Percentiles rank a stretch among this genome's conserved stretches.
These are phyloP conservation scores for Phortica magna DNA, from an alignment of 2,888 invertebrate genomes.

Conservation along the genomic window DNA sequence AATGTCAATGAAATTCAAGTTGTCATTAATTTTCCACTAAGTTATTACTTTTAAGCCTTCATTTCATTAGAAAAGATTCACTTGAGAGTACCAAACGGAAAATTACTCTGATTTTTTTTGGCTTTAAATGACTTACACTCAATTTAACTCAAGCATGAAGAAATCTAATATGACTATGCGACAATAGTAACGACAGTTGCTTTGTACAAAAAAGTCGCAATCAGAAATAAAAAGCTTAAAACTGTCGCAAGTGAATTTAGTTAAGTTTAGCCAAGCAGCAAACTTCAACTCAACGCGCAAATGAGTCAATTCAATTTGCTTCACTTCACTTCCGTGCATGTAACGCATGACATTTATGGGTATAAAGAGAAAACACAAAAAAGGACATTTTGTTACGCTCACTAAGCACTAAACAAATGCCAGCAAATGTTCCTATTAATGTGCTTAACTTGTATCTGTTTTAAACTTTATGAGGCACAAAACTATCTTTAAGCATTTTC, in stretches of 20 bases:
- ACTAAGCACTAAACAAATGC: conserved; percentile 50
- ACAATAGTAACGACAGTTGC: neutral
- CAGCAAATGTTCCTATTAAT: neutral
- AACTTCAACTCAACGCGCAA: conserved; percentile 1
- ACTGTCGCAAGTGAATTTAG: conserved; percentile 16
- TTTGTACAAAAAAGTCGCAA: neutral
- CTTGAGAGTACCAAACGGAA: neutral
- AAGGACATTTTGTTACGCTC: conserved; percentile 61
- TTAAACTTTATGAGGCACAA: conserved; percentile 38
- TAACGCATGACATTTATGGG: conserved; percentile 70
- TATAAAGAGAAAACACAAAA: conserved; percentile 47
- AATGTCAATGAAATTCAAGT: conserved; percentile 22
- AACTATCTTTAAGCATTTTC: conserved; percentile 45
- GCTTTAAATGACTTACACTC: conserved; percentile 19
- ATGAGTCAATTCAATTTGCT: neutral
- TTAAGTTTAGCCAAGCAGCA: neutral
- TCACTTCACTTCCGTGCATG: neutral
- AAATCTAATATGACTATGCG: conserved; percentile 3
- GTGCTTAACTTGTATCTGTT: neutral
- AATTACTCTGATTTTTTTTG: neutral
- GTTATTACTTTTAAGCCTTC: neutral
- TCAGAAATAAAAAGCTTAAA: neutral
- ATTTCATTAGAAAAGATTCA: neutral
- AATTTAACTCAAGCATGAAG: conserved; percentile 25
- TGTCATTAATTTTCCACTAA: neutral